Evolutionary conservation across 2,888 invertebrate genomes (phyloP).

Genomic region (Hirtodrosophila histrioides): DNA sequence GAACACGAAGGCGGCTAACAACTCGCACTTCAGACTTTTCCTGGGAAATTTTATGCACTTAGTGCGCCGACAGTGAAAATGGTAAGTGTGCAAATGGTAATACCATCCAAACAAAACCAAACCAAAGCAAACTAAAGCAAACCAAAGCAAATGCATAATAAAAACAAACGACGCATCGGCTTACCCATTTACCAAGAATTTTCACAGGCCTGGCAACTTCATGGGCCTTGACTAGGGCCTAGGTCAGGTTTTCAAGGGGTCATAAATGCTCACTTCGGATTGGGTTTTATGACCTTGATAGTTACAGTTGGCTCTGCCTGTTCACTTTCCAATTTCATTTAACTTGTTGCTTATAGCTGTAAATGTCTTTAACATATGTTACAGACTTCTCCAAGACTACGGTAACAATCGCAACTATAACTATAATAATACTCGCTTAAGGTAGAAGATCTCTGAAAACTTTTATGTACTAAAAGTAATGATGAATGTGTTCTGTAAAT

Average conservation of each 20-base stretch:
- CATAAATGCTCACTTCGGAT: conserved; percentile 14
- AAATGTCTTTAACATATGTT: no score
- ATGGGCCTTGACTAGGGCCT: conserved; percentile 20
- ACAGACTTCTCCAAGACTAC: no score
- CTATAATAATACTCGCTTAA: no score
- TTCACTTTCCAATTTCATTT: conserved; percentile 26
- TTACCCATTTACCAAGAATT: conserved; percentile 44
- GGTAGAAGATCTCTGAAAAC: no score
- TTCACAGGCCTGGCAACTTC: conserved; percentile 28
- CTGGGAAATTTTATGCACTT: conserved; percentile 52
- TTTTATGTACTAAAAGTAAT: no score
- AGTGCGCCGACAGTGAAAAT: conserved; percentile 44
- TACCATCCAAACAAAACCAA: conserved; percentile 3
- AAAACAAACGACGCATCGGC: conserved; percentile 15
- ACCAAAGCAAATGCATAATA: neutral
- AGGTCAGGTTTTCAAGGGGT: conserved; percentile 46
- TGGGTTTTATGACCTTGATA: conserved; percentile 10
- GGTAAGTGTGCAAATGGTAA: conserved; percentile 49
- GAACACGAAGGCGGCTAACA: conserved; percentile 6
- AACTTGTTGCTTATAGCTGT: neutral
- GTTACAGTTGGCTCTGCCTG: neutral
- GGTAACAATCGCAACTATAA: no score
- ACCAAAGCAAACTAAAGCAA: conserved; percentile 12
- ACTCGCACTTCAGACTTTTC: conserved; percentile 34
- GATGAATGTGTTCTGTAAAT: no score